These are phyloP conservation scores for Kradibia gibbosae DNA, from an alignment of 1,140 invertebrate species.

Conservation along the genomic window DNA sequence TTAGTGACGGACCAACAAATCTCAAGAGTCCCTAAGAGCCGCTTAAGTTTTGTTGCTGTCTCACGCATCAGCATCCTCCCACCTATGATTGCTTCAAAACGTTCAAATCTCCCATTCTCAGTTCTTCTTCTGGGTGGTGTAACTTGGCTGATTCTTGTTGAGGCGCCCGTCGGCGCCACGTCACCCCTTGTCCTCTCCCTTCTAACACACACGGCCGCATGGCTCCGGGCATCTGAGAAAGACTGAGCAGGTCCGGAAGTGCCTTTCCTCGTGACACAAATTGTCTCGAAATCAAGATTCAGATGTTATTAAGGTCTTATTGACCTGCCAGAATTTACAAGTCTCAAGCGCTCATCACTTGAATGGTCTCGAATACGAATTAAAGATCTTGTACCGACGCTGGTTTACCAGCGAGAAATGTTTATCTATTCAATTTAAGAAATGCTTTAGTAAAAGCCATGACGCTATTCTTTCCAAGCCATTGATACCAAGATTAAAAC, in stretches of 20 bases:
- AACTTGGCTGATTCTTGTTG: neutral
- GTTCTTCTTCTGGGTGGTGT: constrained; percentile 51
- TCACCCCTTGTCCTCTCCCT: constrained; percentile 54
- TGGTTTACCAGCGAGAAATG: constrained; percentile 21
- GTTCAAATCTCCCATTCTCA: neutral
- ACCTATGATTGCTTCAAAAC: neutral
- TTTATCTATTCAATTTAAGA: constrained; percentile 12
- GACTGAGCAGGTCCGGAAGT: neutral
- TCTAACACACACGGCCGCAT: too few relatives aligned
- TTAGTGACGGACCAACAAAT: constrained; percentile 61
- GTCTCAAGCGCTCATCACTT: neutral
- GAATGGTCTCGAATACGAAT: neutral
- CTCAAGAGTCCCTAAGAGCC: constrained; percentile 58
- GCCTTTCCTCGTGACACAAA: neutral
- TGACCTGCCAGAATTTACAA: neutral
- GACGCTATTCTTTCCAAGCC: neutral
- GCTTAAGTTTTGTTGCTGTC: constrained; percentile 61
- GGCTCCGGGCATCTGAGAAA: neutral
- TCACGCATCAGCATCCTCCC: constrained; percentile 23
- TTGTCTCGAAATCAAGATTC: constrained; percentile 8
- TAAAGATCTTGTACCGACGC: constrained; percentile 15
- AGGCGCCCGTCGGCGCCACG: constrained; percentile 64
- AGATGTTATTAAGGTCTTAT: neutral
- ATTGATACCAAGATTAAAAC: neutral
- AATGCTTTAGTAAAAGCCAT: neutral